Evolutionary conservation across 2,888 invertebrate species (phyloP).

Genomic region (Coenonympha arcania): DNA sequence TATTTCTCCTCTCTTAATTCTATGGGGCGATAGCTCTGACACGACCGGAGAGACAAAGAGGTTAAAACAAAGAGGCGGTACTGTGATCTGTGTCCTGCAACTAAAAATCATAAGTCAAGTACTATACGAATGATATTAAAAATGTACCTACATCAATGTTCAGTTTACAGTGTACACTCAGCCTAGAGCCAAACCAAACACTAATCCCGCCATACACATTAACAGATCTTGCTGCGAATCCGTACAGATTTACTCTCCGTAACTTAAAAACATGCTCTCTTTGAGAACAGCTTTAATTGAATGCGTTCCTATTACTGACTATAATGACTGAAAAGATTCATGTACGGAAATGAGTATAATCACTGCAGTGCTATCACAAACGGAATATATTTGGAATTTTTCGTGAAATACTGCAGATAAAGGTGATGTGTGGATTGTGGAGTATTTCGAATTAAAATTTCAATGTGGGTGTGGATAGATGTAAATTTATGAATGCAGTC

Average conservation of each 20-base stretch:
- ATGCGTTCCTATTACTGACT: slow-evolving; percentile 33
- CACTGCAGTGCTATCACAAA: slow-evolving; percentile 11
- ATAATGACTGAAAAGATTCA: slow-evolving; percentile 23
- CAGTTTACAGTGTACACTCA: slow-evolving; percentile 30
- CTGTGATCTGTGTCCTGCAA: too few species aligned
- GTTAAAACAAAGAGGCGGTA: too few species aligned
- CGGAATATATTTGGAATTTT: slow-evolving; percentile 14
- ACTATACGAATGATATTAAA: too few species aligned
- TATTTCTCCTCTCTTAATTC: too few species aligned
- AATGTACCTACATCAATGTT: too few species aligned
- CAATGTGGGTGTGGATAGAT: slow-evolving; percentile 5
- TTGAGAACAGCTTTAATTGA: slow-evolving; percentile 56
- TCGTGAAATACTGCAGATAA: slow-evolving; percentile 1
- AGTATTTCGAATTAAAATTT: slow-evolving; percentile 12
- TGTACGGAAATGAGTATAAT: slow-evolving; percentile 13
- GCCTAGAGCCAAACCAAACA: slow-evolving; percentile 55
- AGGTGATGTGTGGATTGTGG: neutral
- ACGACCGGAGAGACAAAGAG: too few species aligned
- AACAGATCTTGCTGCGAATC: slow-evolving; percentile 51
- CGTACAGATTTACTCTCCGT: slow-evolving; percentile 43
- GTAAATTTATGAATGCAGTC: slow-evolving; percentile 1
- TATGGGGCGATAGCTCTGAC: too few species aligned
- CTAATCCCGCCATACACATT: slow-evolving; percentile 69
- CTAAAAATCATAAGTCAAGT: too few species aligned
- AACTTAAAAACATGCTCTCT: slow-evolving; percentile 40